A percentile compares a stretch with the other conserved stretches of the same genome.
phyloP scores from a whole-genome alignment of 2,113 vertebrate genomes.

The Vulpes lagopus region DNA sequence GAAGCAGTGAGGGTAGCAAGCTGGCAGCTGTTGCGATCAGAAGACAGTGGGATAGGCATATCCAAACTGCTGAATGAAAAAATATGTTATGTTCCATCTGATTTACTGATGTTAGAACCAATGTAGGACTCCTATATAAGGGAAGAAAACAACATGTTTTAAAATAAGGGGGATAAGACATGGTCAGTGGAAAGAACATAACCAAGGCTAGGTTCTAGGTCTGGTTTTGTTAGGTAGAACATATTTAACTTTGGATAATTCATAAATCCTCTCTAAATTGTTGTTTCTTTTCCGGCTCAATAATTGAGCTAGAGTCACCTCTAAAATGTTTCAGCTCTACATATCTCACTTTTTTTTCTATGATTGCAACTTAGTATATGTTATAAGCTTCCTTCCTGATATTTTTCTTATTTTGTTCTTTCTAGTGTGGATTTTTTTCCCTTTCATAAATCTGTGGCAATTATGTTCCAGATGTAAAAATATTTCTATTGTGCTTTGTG shows the following conservation, averaged over 20 bases:
- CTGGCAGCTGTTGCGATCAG: neutral
- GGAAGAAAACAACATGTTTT: neutral
- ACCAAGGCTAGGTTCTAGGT: neutral
- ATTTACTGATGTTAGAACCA: neutral
- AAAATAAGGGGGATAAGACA: neutral
- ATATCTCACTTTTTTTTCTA: neutral
- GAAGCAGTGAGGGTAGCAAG: neutral
- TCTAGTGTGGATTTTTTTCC: neutral
- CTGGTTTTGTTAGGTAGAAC: neutral
- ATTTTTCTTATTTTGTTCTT: neutral
- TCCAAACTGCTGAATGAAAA: neutral
- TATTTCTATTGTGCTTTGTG: slow-evolving; percentile 5
- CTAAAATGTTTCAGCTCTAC: neutral
- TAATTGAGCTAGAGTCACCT: neutral
- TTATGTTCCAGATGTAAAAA: neutral
- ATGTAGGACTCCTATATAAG: neutral
- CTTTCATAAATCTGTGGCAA: neutral
- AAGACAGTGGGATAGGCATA: neutral
- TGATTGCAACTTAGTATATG: neutral
- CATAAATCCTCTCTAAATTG: neutral
- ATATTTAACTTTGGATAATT: neutral
- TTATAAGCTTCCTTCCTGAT: neutral
- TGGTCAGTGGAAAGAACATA: neutral
- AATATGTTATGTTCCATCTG: neutral
- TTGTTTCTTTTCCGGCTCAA: neutral